phyloP scores from a whole-genome alignment of 2,888 invertebrate species.

The Epinotia brunnichana region DNA sequence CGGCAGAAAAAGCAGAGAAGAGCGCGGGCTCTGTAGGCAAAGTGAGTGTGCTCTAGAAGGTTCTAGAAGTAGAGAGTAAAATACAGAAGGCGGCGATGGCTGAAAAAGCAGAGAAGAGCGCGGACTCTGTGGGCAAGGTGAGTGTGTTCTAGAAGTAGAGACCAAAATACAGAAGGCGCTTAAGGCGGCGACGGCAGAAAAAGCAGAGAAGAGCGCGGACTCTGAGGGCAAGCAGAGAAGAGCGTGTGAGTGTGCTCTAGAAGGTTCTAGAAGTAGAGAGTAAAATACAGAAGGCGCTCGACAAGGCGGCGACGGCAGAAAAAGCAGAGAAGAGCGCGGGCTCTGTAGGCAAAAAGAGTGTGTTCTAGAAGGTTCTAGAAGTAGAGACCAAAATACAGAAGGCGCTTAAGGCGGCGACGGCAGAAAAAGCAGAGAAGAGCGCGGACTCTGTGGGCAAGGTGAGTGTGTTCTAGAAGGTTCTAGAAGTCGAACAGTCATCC shows the following conservation, averaged over 20 bases:
- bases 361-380: conserved; percentile 92
- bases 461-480: background rate
- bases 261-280: background rate
- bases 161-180: conserved; percentile 90
- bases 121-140: conserved; percentile 69
- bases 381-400: conserved; percentile 93
- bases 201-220: conserved; percentile 60
- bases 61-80: conserved; percentile 3
- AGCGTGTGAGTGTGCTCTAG: conserved; percentile 52
- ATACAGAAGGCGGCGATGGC: too few species aligned
- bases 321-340: too few species aligned
- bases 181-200: conserved; percentile 72
- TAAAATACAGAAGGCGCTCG: too few species aligned
- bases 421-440: conserved; percentile 64
- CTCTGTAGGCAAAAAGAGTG: too few species aligned
- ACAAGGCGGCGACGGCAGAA: too few species aligned
- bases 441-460: conserved; percentile 70
- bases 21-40: conserved; percentile 63
- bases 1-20: conserved; percentile 65
- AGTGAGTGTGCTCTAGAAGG: conserved; percentile 52
- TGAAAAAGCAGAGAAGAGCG: too few species aligned
- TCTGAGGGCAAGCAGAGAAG: conserved; percentile 72
- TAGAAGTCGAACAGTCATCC: too few species aligned
- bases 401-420: conserved; percentile 78
- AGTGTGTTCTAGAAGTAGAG: conserved; percentile 91